Evolutionary conservation across 2,113 vertebrate genomes (phyloP).

Genomic region (Balaeniceps rex): DNA sequence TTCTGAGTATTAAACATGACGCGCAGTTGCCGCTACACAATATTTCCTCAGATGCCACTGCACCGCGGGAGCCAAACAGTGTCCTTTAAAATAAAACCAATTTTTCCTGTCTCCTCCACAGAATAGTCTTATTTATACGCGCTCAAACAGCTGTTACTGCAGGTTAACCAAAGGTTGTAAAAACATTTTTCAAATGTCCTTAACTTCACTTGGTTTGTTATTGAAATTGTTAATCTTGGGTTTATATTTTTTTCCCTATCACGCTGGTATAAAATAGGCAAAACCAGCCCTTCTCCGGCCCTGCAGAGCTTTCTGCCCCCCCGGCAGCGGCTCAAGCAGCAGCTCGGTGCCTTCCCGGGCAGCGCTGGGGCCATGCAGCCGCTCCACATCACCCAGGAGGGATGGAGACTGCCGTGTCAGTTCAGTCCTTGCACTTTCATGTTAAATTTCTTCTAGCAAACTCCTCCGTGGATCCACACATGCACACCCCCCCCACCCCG

Average conservation of each 20-base stretch:
- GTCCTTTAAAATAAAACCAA: constrained; percentile 51
- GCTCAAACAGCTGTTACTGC: constrained; percentile 33
- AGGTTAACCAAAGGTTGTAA: constrained; percentile 55
- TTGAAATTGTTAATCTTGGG: not conserved
- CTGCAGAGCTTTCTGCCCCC: not conserved
- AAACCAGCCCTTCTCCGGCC: not conserved
- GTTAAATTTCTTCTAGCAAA: not conserved
- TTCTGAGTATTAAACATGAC: constrained; percentile 37
- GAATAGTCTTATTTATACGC: constrained; percentile 46
- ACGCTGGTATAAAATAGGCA: rapidly evolving
- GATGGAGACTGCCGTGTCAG: not conserved
- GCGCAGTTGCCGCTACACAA: not conserved
- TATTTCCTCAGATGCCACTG: constrained; percentile 37
- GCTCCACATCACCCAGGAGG: not conserved
- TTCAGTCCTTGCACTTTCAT: not conserved
- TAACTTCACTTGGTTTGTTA: not conserved
- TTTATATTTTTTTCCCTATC: not conserved
- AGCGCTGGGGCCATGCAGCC: rapidly evolving
- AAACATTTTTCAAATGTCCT: constrained; percentile 5
- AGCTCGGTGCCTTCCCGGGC: rapidly evolving
- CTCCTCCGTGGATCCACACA: no score
- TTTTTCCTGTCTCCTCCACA: constrained; percentile 44
- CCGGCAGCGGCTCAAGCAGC: rapidly evolving
- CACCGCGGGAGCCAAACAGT: constrained; percentile 1
- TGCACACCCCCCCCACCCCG: rapidly evolving